phyloP scores from a whole-genome alignment of 1,140 invertebrate species.

The Atta texana region DNA sequence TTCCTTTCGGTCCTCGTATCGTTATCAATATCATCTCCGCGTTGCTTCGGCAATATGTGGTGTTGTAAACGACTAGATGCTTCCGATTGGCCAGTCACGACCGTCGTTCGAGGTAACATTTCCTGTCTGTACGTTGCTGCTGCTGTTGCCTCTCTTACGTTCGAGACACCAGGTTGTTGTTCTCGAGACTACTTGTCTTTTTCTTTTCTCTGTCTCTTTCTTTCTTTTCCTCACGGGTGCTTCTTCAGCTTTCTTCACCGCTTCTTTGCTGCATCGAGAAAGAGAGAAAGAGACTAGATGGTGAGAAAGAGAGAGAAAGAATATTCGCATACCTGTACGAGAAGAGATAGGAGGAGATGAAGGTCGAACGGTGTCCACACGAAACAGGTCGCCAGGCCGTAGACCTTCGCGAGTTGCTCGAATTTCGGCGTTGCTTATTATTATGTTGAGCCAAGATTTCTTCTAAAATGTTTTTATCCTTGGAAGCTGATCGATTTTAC shows the following conservation, averaged over 20 bases:
- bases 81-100: constrained; percentile 79
- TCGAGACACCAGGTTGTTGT: constrained; percentile 49
- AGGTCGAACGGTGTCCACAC: constrained; percentile 48
- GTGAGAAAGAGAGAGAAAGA: constrained; percentile 2
- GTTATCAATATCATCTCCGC: constrained; percentile 12
- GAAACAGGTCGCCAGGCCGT: constrained; percentile 42
- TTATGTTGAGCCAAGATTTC: constrained; percentile 4
- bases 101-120: constrained; percentile 79
- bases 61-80: constrained; percentile 79
- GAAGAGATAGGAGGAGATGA: constrained; percentile 24
- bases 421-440: constrained; percentile 43
- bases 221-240: background rate
- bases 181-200: constrained; percentile 47
- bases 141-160: constrained; percentile 53
- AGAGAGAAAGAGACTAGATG: background rate
- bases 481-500: background rate
- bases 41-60: constrained; percentile 74
- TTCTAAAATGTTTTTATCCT: background rate
- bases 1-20: constrained; percentile 11
- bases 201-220: constrained; percentile 41
- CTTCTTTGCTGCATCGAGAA: constrained; percentile 55
- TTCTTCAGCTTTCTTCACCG: constrained; percentile 31
- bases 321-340: constrained; percentile 37
- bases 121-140: constrained; percentile 66
- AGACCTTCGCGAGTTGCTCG: constrained; percentile 33